Percentiles rank a stretch among this genome's conserved stretches.
Evolutionary conservation across 2,888 invertebrate genomes (phyloP).

Genomic region (Drosophila tanythrix): DNA sequence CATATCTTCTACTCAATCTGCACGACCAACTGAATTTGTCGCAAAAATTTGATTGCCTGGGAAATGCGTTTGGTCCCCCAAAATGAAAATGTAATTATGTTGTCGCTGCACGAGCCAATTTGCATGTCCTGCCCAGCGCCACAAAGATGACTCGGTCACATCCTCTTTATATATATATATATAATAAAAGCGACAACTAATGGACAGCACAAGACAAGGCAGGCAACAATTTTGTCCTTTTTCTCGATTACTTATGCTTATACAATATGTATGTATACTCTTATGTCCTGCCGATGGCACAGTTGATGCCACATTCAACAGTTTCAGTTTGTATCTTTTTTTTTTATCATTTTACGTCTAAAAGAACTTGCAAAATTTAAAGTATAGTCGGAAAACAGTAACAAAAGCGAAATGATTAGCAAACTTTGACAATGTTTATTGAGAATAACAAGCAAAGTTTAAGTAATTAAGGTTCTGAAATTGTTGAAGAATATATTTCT

Average conservation of each 20-base stretch:
- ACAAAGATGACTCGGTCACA: constrained; percentile 7
- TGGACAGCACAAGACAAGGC: constrained; percentile 10
- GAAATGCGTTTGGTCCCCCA: constrained; percentile 16
- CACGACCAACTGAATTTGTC: constrained; percentile 47
- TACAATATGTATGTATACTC: neutral
- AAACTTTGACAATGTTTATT: constrained; percentile 9
- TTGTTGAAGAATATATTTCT: neutral
- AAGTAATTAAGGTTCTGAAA: neutral
- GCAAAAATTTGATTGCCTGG: constrained; percentile 40
- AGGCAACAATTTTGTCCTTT: neutral
- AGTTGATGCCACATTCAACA: constrained; percentile 1
- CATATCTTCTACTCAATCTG: constrained; percentile 33
- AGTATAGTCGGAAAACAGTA: constrained; percentile 5
- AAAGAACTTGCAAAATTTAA: neutral
- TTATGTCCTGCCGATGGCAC: neutral
- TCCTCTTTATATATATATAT: constrained; percentile 26
- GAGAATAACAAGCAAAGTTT: neutral
- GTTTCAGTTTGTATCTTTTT: neutral
- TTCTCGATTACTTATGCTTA: neutral
- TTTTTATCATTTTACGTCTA: neutral
- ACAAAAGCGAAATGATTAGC: neutral
- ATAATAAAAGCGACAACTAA: constrained; percentile 35
- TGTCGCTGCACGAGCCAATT: constrained; percentile 50
- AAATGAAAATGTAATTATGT: constrained; percentile 51
- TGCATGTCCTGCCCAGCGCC: constrained; percentile 34